phyloP scores from a whole-genome alignment of 2,797 vertebrate species.

The Steatocranus sp. region DNA sequence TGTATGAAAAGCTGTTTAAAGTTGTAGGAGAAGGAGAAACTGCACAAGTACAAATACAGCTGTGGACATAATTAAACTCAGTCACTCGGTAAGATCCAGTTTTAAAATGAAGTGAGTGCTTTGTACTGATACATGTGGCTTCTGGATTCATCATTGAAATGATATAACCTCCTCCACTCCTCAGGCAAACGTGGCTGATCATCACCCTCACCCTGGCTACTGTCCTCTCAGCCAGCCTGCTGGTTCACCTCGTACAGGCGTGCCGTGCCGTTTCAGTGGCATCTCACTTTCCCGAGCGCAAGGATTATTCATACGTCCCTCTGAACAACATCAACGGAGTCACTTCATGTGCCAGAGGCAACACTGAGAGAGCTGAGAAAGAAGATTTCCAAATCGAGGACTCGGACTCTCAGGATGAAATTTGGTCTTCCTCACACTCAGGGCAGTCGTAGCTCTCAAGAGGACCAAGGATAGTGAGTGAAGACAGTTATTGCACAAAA shows the following conservation, averaged over 20 bases:
- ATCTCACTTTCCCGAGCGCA: not conserved
- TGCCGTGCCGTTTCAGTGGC: constrained; percentile 7
- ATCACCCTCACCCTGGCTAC: constrained; percentile 44
- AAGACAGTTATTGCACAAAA: not conserved
- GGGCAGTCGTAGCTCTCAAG: not conserved
- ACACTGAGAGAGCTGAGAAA: not conserved
- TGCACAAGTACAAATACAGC: not conserved
- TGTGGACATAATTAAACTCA: not conserved
- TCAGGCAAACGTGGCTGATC: constrained; percentile 67
- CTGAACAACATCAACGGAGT: constrained; percentile 51
- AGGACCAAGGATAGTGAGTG: not conserved
- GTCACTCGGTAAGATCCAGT: not conserved
- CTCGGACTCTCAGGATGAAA: constrained; percentile 57
- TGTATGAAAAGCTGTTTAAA: not conserved
- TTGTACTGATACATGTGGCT: not conserved
- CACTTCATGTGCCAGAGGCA: fast-evolving
- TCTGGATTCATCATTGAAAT: not conserved
- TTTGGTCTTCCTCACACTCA: constrained; percentile 14
- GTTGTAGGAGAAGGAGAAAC: not conserved
- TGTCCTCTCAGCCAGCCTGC: constrained; percentile 59
- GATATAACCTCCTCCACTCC: not conserved
- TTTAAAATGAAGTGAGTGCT: not conserved
- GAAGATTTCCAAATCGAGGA: constrained; percentile 20
- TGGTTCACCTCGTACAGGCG: constrained; percentile 40
- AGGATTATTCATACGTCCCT: constrained; percentile 66